Conservation (phyloP, 2,888 invertebrate genomes). For the Amiota mariae region DNA sequence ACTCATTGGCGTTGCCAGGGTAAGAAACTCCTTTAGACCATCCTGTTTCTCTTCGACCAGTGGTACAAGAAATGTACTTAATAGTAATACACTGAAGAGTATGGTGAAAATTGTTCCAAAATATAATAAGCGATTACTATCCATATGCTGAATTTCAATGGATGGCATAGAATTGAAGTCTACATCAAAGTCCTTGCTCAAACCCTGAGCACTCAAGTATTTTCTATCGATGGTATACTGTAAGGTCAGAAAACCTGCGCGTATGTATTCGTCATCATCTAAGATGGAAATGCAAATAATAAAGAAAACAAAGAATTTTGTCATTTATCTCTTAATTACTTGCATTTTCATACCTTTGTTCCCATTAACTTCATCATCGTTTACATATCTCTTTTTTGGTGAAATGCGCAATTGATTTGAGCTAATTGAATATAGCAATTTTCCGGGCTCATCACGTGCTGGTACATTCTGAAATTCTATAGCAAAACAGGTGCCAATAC, state of each 20-base stretch:
- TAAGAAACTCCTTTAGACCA: conserved; percentile 75
- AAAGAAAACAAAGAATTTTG: conserved; percentile 13
- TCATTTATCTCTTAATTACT: not conserved
- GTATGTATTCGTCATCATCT: conserved; percentile 73
- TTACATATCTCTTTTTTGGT: conserved; percentile 69
- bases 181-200: conserved; percentile 48
- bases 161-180: conserved; percentile 61
- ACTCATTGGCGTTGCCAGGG: conserved; percentile 69
- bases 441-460: conserved; percentile 37
- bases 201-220: conserved; percentile 72
- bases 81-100: conserved; percentile 61
- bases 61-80: conserved; percentile 74
- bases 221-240: conserved; percentile 78
- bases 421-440: conserved; percentile 75
- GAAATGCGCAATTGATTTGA: conserved; percentile 70
- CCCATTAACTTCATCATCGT: conserved; percentile 65
- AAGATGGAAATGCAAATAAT: conserved; percentile 31
- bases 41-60: conserved; percentile 78
- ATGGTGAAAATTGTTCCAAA: conserved; percentile 65
- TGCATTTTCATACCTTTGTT: conserved; percentile 54
- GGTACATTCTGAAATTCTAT: conserved; percentile 58
- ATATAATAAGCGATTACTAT: conserved; percentile 56
- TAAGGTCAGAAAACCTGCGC: conserved; percentile 76
- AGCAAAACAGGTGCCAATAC: conserved; percentile 62
- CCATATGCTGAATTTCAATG: conserved; percentile 47